Base-by-base conservation (phyloP, 1,140 invertebrate genomes). In the Heliconius hewitsoni region DNA sequence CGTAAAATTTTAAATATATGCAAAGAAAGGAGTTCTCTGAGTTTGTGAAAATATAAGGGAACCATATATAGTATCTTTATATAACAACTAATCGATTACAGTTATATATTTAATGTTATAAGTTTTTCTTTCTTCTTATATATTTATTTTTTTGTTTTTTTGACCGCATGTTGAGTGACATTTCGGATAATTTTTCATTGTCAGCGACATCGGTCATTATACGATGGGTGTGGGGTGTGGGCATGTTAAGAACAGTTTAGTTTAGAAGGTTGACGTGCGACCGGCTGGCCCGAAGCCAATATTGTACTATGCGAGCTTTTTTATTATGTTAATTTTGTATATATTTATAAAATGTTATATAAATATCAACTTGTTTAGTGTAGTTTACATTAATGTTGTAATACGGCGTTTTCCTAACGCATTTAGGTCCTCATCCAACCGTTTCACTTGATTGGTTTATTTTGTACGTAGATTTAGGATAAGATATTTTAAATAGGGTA, bases 261-360 rank as follows among this genome's bases (percentile, higher is more conserved):
- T 78, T 74, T 46, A 23, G 72, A 34, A 86, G 88, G 87, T 90
- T 89, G 88, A 86, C 85, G 88, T 74, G 88, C 87, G 84, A 84
- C 86, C 86, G 80, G 50, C 82, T 91, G 90, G 90, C 87, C 18
- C 11, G n/a, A 9, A 71, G 88, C 90, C 89, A 89, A 85, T 60
- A 2, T n/a, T 23, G 42, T 46, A 23, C n/a, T 57, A 60, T 60
- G n/a, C 8, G 19, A 60, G n/a, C 27, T 13, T 66, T 30, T n/a
- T 66, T 30, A 66, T 27, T 46, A 46, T 46, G 42, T 46, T 46
- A 13, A 16, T 16, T 27, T 27, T 4, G 13, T 13, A 66, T 66
- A 66, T 30, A 30, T 30, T 66, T 66, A 18, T 66, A 16, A 66
- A 66, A 66, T 66, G 3, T 27, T 66, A 16, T 66, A 27, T 27